phyloP scores from a whole-genome alignment of 2,113 vertebrate species.

The Microcebus ravelobensis region DNA sequence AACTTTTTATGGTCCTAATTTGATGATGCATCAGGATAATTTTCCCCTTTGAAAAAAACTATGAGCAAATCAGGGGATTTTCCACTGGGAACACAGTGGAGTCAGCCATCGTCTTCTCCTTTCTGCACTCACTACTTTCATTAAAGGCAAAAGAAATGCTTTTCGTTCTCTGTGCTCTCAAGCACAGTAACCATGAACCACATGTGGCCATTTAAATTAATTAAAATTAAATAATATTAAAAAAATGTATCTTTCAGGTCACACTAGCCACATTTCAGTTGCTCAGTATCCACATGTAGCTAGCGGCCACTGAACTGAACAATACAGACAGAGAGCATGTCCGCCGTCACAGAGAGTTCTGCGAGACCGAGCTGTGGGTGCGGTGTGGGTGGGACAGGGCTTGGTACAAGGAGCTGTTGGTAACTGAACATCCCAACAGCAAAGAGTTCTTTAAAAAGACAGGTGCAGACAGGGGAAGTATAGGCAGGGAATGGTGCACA shows the following conservation, averaged over 20 bases:
- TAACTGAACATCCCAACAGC: background rate
- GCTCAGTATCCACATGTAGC: background rate
- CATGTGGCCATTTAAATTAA: background rate
- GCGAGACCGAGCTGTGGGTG: background rate
- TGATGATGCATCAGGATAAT: conserved; percentile 25
- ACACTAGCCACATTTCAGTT: background rate
- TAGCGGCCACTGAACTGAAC: background rate
- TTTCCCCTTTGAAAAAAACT: conserved; percentile 12
- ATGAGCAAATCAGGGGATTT: conserved; percentile 22
- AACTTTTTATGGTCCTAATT: conserved; percentile 20
- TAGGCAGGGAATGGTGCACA: background rate
- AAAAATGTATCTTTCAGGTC: background rate
- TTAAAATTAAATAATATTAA: conserved; percentile 45
- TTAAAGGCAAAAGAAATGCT: background rate
- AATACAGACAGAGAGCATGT: accelerated
- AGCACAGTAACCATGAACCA: background rate
- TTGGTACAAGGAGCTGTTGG: too few relatives aligned
- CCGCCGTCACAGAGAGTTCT: background rate
- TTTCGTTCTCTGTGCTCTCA: background rate
- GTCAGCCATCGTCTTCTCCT: background rate
- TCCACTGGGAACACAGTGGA: background rate
- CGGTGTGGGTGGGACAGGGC: background rate
- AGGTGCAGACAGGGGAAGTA: background rate
- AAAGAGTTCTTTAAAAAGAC: background rate
- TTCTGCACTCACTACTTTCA: background rate